Percentiles rank a stretch among this genome's conserved stretches.
Conservation (phyloP, 2,888 invertebrate species). For the Ormyrus labotus region DNA sequence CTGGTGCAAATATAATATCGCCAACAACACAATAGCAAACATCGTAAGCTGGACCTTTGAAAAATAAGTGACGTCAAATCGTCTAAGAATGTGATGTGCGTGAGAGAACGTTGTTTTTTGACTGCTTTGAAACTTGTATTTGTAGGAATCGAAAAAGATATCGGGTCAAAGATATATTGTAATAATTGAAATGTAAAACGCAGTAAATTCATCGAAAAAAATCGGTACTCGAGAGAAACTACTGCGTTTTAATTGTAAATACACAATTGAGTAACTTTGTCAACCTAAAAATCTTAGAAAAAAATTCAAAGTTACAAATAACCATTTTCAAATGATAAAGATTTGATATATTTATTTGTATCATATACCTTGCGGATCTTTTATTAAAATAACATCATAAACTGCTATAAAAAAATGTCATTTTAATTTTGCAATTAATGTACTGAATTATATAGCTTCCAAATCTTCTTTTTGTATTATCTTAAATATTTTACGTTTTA, state of each 20-base stretch:
- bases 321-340: slow-evolving; percentile 50
- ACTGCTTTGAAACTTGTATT: slow-evolving; percentile 53
- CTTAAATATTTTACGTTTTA: slow-evolving; percentile 4
- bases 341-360: slow-evolving; percentile 55
- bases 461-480: slow-evolving; percentile 14
- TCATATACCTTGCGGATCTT: slow-evolving; percentile 40
- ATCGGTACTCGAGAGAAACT: slow-evolving; percentile 27
- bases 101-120: slow-evolving; percentile 42
- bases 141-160: slow-evolving; percentile 38
- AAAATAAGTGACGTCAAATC: slow-evolving; percentile 30
- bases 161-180: slow-evolving; percentile 47
- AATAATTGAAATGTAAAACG: slow-evolving; percentile 47
- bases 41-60: neutral
- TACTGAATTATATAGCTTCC: slow-evolving; percentile 18
- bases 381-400: slow-evolving; percentile 32
- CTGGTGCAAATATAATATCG: slow-evolving; percentile 35
- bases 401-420: slow-evolving; percentile 30
- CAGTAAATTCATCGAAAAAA: slow-evolving; percentile 19
- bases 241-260: slow-evolving; percentile 56
- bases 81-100: slow-evolving; percentile 42
- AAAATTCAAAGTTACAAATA: slow-evolving; percentile 43
- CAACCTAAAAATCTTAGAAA: slow-evolving; percentile 43
- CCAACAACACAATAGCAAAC: slow-evolving; percentile 43
- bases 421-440: slow-evolving; percentile 19
- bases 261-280: slow-evolving; percentile 51